Base-by-base conservation (phyloP, 2,113 vertebrate genomes). In the Struthio camelus region DNA sequence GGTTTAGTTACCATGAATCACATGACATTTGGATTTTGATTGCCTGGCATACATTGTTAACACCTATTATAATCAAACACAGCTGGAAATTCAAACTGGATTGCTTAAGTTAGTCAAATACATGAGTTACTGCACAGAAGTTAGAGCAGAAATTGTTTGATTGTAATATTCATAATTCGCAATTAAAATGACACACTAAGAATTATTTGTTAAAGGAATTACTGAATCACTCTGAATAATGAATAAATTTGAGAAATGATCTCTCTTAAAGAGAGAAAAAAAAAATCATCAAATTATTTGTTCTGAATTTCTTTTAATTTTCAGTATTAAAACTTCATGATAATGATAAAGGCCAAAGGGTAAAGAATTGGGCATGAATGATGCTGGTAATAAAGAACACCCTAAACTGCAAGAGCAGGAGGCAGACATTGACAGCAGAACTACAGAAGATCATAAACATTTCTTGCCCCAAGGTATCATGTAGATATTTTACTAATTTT, bases 191-290 rank as follows among this genome's bases (percentile, higher is more conserved):
- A 88, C 40, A 94, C 40, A 80, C 17, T 58, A 59, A 67, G 54
- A 90, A 70, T 72, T 95, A 94, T 91, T 97, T 96, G 71, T 79
- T 86, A 27, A 94, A 95, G 25, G n/a, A 94, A 91, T 85, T 95
- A 90, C 65, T 85, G 84, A 94, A 87, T 95, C 87, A 70, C 13
- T 80, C 71, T 91, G 94, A 97, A 96, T 95, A 97, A 95, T 97
- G 96, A 93, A 97, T 95, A 96, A 34, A 95, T 95, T 91, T 90
- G 42, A 91, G 81, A 94, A 95, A 85, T 87, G 0, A 46, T 88
- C 85, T 73, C 64, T 89, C 61, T 92, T 48, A 85, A 71, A 90
- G 36, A 93, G 8, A 92, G 27, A 67, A 92, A 75, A 22, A 36
- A 1, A 70, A 95, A 92, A 80, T 87, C 58, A 80, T 89, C 24